Evolutionary conservation across 2,113 vertebrate genomes (phyloP).

Genomic region (Cyprinodon tularosa): DNA sequence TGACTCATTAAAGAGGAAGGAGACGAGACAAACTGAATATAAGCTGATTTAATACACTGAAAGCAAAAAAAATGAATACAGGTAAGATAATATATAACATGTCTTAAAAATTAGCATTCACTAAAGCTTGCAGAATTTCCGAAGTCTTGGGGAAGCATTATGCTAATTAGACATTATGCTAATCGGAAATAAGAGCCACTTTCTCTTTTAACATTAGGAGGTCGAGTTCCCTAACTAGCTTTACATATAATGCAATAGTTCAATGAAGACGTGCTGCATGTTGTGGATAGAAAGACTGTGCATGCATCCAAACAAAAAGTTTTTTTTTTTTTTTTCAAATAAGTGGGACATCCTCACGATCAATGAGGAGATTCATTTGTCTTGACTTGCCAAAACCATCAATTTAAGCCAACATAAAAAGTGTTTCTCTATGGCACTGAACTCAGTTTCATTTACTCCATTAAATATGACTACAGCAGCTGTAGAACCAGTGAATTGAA

Average conservation of each 20-base stretch:
- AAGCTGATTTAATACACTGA: constrained; percentile 38
- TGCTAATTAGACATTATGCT: constrained; percentile 44
- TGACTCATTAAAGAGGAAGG: constrained; percentile 12
- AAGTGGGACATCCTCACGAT: not conserved
- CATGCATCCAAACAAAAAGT: not conserved
- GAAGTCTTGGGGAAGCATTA: constrained; percentile 25
- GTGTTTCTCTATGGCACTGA: too few species aligned
- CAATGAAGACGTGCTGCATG: not conserved
- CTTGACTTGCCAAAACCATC: too few species aligned
- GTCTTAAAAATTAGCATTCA: constrained; percentile 47
- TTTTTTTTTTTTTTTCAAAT: not conserved
- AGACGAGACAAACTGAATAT: constrained; percentile 30
- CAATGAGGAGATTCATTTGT: not conserved
- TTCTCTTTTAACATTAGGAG: constrained; percentile 26
- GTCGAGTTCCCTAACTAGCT: constrained; percentile 15
- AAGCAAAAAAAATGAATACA: constrained; percentile 48
- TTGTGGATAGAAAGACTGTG: not conserved
- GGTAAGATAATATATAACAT: constrained; percentile 20
- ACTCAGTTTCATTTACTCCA: too few species aligned
- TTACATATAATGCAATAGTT: not conserved
- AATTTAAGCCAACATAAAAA: too few species aligned
- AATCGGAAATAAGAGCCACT: constrained; percentile 24
- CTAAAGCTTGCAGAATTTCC: constrained; percentile 33
- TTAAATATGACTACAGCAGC: too few species aligned
- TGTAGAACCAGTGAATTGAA: not conserved